Percentiles rank a stretch among this genome's conserved stretches.
Evolutionary conservation across 2,113 vertebrate genomes (phyloP).

Genomic region (Mellivora capensis): DNA sequence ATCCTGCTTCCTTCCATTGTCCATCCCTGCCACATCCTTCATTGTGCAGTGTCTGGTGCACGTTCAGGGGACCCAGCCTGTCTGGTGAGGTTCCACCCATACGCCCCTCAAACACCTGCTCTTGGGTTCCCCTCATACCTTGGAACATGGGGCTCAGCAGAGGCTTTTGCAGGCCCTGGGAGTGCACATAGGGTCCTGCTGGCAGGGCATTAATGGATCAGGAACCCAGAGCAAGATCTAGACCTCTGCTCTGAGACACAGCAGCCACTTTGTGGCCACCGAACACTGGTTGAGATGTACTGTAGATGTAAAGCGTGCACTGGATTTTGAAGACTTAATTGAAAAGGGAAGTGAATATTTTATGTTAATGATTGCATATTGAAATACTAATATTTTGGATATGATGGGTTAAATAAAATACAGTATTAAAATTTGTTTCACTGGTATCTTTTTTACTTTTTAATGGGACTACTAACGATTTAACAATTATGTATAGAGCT

Average conservation of each 20-base stretch:
- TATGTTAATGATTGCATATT: neutral
- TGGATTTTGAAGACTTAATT: neutral
- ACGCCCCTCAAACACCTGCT: neutral
- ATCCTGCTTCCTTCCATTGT: neutral
- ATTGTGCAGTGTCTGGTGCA: too few species aligned
- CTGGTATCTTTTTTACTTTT: neutral
- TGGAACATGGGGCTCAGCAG: neutral
- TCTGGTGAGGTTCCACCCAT: neutral
- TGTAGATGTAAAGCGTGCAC: neutral
- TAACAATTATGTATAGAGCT: neutral
- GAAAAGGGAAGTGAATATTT: neutral
- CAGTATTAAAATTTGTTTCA: neutral
- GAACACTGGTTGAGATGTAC: neutral
- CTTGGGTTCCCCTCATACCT: neutral
- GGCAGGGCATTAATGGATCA: neutral
- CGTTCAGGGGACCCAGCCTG: neutral
- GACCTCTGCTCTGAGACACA: neutral
- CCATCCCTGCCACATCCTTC: neutral
- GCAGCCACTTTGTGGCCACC: accelerated
- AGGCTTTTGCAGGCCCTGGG: neutral
- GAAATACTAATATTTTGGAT: neutral
- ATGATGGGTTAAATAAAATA: neutral
- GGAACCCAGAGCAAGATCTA: neutral
- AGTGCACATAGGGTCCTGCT: neutral
- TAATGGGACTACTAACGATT: neutral